Conservation (phyloP, 2,113 vertebrate species). For the Paradisaea rubra region DNA sequence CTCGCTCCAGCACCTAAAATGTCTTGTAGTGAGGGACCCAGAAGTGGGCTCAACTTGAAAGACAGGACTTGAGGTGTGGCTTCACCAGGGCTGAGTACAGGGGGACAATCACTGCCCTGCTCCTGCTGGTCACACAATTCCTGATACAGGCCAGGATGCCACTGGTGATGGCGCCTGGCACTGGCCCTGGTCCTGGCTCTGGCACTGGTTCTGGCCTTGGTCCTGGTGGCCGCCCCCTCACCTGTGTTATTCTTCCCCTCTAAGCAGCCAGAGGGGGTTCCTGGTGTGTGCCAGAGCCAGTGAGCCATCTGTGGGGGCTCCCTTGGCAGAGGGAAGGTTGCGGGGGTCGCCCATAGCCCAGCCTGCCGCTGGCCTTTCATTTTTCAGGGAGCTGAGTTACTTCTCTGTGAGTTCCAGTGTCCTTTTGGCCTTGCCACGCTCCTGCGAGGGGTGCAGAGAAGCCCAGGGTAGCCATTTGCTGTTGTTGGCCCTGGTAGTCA, state of each 20-base stretch:
- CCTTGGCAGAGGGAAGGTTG: neutral
- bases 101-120: neutral
- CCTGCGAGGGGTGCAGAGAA: neutral
- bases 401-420: too few species aligned
- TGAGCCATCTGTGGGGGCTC: neutral
- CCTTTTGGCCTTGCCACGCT: accelerated
- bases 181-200: neutral
- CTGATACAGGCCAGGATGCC: neutral
- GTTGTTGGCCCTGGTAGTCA: neutral
- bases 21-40: too few species aligned
- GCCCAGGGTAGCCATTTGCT: neutral
- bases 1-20: neutral
- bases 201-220: neutral
- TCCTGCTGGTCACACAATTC: neutral
- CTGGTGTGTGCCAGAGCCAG: neutral
- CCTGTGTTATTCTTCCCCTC: neutral
- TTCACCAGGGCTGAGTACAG: neutral
- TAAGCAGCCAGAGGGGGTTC: neutral
- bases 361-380: accelerated
- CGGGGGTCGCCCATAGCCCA: accelerated
- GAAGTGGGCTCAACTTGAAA: neutral
- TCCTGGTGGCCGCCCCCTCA: neutral
- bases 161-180: neutral
- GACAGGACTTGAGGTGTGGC: neutral
- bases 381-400: neutral